Evolutionary conservation across 2,888 invertebrate genomes (phyloP), one percentile per base, ranked within the genome.

Genomic region (Tromatobia lineatoria): DNA sequence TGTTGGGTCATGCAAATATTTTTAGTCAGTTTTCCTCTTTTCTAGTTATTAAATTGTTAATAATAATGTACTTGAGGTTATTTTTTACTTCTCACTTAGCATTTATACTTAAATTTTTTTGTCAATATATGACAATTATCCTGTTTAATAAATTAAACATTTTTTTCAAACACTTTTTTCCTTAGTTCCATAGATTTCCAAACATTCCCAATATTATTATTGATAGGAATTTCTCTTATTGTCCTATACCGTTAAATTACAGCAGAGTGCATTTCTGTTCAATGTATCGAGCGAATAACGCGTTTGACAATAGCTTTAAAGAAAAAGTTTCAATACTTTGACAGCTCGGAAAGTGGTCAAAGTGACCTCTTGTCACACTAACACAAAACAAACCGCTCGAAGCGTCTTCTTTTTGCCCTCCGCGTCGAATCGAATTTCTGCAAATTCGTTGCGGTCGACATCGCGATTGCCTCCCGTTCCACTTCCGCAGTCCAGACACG

Each of bases 341-440:
- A 45, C n/a, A 70, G 64, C 52, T 54, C 25, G 4, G 54, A 52
- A 67, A 69, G 61, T 64, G 75, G 23, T 7, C 20, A 47, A 20
- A 34, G 15, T 3, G 54, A 54, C 34, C 42, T 67, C 66, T 52
- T 61, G 54, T 38, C 47, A 34, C 52, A 76, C 34, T 47, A 71
- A 57, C 50, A 10, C 18, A 57, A 23, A 23, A 54, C n/a, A 7
- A 29, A 34, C 10, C 20, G 45, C 18, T 69, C 11, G 29, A 7
- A 42, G 29, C 15, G 10, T 29, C 13, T 47, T 38, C 42, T 50
- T 38, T n/a, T 42, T 11, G 29, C 18, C 42, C 45, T 34, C n/a
- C 11, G n/a, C 45, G 71, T n/a, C 47, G 18, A 45, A 59, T 71
- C 29, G 70, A 75, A 70, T 73, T 82, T 73, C 45, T 23, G 54